These are phyloP conservation scores for Minunthozetes semirufus DNA, from an alignment of 2,888 invertebrate species.

Conservation along the genomic window DNA sequence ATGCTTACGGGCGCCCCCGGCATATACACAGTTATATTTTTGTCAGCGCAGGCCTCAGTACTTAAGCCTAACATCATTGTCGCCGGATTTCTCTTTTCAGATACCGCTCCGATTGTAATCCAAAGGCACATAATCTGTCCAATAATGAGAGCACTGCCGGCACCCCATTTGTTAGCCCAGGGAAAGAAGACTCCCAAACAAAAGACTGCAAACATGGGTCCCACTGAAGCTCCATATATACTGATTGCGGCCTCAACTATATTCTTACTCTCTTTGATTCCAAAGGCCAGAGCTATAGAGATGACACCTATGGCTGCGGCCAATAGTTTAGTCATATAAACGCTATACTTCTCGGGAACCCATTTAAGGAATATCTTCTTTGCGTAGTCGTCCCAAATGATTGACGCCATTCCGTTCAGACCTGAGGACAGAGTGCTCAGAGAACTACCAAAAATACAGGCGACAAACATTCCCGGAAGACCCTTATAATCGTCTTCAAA, in stretches of 20 bases:
- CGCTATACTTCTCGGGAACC: neutral
- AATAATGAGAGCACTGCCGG: slow-evolving; percentile 14
- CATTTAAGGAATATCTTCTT: slow-evolving; percentile 7
- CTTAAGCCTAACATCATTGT: neutral
- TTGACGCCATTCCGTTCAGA: slow-evolving; percentile 72
- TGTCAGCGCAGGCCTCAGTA: slow-evolving; percentile 34
- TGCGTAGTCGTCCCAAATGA: slow-evolving; percentile 77
- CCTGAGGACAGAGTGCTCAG: slow-evolving; percentile 55
- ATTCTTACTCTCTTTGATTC: slow-evolving; percentile 27
- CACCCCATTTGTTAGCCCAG: slow-evolving; percentile 33
- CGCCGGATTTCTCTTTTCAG: slow-evolving; percentile 24
- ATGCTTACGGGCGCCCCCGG: neutral
- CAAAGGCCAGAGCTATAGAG: slow-evolving; percentile 35
- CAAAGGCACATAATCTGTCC: slow-evolving; percentile 34
- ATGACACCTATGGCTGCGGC: slow-evolving; percentile 35
- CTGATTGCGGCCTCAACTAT: slow-evolving; percentile 37
- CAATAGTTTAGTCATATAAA: slow-evolving; percentile 31
- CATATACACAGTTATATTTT: slow-evolving; percentile 1
- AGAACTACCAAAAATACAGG: slow-evolving; percentile 83
- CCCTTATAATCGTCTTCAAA: slow-evolving; percentile 66
- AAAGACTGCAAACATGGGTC: slow-evolving; percentile 37
- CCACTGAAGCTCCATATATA: slow-evolving; percentile 35
- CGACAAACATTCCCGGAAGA: slow-evolving; percentile 80
- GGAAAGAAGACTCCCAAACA: slow-evolving; percentile 37
- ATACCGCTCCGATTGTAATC: slow-evolving; percentile 28